Evolutionary conservation across 2,113 vertebrate species (phyloP).

Genomic region (Syngnathus typhle): DNA sequence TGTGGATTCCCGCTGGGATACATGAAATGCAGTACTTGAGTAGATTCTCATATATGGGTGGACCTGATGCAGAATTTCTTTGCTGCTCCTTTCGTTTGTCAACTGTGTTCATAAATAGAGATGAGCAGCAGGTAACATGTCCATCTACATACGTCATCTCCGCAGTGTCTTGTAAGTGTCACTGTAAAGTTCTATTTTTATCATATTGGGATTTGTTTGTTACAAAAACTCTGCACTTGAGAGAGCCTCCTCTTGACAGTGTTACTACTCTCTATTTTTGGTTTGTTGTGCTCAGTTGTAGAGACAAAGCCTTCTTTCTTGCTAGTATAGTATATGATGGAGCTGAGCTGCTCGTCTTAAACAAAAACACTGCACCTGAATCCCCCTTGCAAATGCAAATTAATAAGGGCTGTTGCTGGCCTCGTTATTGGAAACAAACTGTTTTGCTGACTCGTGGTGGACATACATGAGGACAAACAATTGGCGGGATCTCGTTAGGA

Average conservation of each 20-base stretch:
- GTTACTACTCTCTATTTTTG: constrained; percentile 43
- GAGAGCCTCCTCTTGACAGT: constrained; percentile 21
- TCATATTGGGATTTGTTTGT: not conserved
- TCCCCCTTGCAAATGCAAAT: not conserved
- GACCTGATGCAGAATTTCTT: constrained; percentile 2
- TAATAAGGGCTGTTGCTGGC: not conserved
- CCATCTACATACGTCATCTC: constrained; percentile 47
- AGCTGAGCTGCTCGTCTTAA: not conserved
- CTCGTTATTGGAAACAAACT: not conserved
- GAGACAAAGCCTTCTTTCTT: constrained; percentile 3
- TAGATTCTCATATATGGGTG: constrained; percentile 20
- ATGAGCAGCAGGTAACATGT: constrained; percentile 40
- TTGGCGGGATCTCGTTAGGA: no score
- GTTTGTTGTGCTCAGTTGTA: constrained; percentile 11
- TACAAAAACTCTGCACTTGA: constrained; percentile 20
- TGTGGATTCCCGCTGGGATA: not conserved
- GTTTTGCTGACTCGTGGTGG: not conserved
- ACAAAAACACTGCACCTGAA: not conserved
- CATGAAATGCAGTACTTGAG: constrained; percentile 12
- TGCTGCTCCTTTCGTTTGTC: constrained; percentile 26
- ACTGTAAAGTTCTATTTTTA: not conserved
- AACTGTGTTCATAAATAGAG: constrained; percentile 17
- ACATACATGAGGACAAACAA: no score
- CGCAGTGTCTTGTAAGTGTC: constrained; percentile 49
- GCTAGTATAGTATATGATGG: not conserved